Base-by-base conservation (phyloP, 2,797 vertebrate genomes). In the Microctenopoma steveboyesi region DNA sequence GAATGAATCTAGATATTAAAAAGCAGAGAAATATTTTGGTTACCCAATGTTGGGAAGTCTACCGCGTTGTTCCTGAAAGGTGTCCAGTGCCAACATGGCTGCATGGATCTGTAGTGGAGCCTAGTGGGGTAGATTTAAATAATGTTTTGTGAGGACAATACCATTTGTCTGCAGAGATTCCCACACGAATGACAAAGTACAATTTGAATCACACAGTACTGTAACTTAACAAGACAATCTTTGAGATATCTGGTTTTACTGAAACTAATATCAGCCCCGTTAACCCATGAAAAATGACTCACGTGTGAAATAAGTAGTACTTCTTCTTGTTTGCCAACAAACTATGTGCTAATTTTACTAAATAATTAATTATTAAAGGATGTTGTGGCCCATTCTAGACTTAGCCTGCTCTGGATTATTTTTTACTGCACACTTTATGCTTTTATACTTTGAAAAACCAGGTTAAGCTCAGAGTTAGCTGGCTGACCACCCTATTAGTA, bases 71-170 rank as follows among this genome's bases (percentile, higher is more conserved):
- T 98, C 95, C 86, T 96, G 95, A 76, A 98, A 99, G 67, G 85
- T 85, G 78, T 97, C 95, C 88, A 99, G 91, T 27, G 97, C 96
- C 82, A 97, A 89, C 95, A 99, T 95, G 62, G 96, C 95, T 43
- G 93, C 74, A 1, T 99, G 98, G 83, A 95, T 96, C 89, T 97
- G 95, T 64, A 98, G 83, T 5, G 97, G 95, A 61, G 94, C 95
- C 98, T 99, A 89, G 84, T 81, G 74, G 83, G 60, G n/a, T 30
- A 47, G 39, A 78, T 68, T 37, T 3, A 27, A 48, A 6, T 22
- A 54, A 42, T 1, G 12, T 5, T 42, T 2, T 54, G 28, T 68
- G 43, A 70, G 11, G 33, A 67, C 57, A 56, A 6, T 5, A 1
- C 16, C 22, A 4, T 42, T 15, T 14, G 40, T 42, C 37, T 39